Evolutionary conservation across 2,888 invertebrate species (phyloP).

Genomic region (Drosophila diplacantha): DNA sequence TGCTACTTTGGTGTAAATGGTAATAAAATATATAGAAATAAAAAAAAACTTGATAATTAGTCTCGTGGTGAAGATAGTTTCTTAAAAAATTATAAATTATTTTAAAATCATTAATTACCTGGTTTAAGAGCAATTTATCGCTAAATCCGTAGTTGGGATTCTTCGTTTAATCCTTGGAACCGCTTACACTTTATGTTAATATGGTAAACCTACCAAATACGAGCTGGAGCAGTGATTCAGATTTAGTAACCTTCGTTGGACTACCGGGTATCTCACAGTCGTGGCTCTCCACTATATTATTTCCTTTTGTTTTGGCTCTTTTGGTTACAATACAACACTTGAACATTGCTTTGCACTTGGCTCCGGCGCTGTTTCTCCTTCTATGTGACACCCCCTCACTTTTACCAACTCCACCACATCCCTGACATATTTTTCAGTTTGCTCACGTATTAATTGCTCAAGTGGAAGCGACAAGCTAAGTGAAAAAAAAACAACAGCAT

Average conservation of each 20-base stretch:
- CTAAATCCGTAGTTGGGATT: neutral
- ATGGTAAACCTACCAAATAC: neutral
- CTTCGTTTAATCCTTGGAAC: neutral
- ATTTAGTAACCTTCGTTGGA: neutral
- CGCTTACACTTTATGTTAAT: no score
- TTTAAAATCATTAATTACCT: neutral
- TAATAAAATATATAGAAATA: neutral
- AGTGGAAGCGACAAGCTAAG: conserved; percentile 63
- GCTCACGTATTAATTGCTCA: conserved; percentile 71
- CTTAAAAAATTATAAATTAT: neutral
- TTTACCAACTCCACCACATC: conserved; percentile 13
- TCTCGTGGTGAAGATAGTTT: neutral
- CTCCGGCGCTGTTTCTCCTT: conserved; percentile 35
- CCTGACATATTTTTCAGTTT: conserved; percentile 63
- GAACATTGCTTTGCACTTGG: conserved; percentile 70
- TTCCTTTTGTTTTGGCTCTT: conserved; percentile 7
- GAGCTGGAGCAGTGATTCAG: no score
- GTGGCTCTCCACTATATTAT: neutral
- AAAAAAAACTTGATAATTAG: neutral
- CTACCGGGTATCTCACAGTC: conserved; percentile 8
- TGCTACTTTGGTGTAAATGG: neutral
- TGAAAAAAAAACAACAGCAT: conserved; percentile 27
- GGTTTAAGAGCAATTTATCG: no score
- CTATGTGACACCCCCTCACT: conserved; percentile 22
- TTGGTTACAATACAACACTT: conserved; percentile 54